These are phyloP conservation scores for Schizaphis graminum DNA, from an alignment of 2,888 invertebrate species.

Conservation along the genomic window DNA sequence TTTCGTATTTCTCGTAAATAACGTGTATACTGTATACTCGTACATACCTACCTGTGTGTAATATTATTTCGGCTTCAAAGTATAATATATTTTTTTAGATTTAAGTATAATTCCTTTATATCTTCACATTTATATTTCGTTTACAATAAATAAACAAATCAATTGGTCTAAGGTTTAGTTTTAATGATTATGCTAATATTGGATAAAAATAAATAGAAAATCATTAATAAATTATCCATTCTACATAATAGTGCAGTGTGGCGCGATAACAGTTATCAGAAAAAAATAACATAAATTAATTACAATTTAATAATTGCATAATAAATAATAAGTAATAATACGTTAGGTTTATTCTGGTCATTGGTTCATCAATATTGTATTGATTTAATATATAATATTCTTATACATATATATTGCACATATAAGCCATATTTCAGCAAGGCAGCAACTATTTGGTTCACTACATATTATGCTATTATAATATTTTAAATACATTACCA, in stretches of 20 bases:
- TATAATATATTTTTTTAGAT: neutral
- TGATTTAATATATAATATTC: neutral
- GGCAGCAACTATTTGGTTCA: neutral
- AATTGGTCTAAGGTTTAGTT: neutral
- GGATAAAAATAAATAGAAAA: neutral
- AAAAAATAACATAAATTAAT: neutral
- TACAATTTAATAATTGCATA: neutral
- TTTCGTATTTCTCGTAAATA: neutral
- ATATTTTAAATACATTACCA: neutral
- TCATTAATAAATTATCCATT: neutral
- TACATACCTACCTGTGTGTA: neutral
- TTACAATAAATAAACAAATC: neutral
- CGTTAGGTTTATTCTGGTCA: neutral
- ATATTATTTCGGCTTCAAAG: neutral
- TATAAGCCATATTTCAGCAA: neutral
- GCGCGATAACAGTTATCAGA: neutral
- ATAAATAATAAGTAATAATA: neutral
- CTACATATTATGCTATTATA: neutral
- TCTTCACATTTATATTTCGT: neutral
- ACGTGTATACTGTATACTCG: neutral
- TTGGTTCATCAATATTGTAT: neutral
- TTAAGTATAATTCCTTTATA: neutral
- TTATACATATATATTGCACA: neutral
- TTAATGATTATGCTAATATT: neutral
- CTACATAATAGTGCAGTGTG: neutral